These are phyloP conservation scores for Pelobates cultripes DNA, from an alignment of 2,797 vertebrate species.

Conservation along the genomic window DNA sequence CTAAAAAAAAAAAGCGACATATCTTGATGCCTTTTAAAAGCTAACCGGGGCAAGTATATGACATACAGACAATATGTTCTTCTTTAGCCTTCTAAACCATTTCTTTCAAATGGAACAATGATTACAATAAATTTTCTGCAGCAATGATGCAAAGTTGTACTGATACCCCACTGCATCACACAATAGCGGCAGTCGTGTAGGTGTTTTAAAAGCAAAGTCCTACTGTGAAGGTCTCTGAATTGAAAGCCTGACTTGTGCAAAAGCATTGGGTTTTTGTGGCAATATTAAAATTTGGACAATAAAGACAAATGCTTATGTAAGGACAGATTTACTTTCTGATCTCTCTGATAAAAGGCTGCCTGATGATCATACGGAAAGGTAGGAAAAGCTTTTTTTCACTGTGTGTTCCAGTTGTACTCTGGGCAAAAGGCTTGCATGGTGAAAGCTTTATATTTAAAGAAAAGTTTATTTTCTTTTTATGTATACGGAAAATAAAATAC, in stretches of 20 bases:
- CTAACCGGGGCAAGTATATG: neutral
- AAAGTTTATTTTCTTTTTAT: slow-evolving; percentile 9
- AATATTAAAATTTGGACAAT: slow-evolving; percentile 31
- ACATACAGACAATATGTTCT: neutral
- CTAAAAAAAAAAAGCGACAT: neutral
- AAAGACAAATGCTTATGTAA: slow-evolving; percentile 23
- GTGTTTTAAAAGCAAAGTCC: slow-evolving; percentile 22
- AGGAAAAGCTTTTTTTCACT: neutral
- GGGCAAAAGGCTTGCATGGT: neutral
- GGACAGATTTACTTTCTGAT: slow-evolving; percentile 15
- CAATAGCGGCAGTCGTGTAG: slow-evolving; percentile 9
- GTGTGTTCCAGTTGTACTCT: neutral
- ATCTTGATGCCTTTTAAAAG: neutral
- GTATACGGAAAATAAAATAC: neutral
- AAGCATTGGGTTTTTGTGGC: slow-evolving; percentile 9
- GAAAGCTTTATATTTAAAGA: slow-evolving; percentile 6
- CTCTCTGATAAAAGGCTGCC: slow-evolving; percentile 19
- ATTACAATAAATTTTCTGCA: slow-evolving; percentile 21
- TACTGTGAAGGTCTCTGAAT: slow-evolving; percentile 18
- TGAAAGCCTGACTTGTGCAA: slow-evolving; percentile 3
- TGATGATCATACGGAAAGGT: slow-evolving; percentile 4
- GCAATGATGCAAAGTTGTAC: slow-evolving; percentile 22
- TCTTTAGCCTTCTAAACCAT: neutral
- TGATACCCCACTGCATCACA: slow-evolving; percentile 15
- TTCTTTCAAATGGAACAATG: slow-evolving; percentile 23